Conservation (phyloP, 2,888 invertebrate genomes). For the Hesperia comma region DNA sequence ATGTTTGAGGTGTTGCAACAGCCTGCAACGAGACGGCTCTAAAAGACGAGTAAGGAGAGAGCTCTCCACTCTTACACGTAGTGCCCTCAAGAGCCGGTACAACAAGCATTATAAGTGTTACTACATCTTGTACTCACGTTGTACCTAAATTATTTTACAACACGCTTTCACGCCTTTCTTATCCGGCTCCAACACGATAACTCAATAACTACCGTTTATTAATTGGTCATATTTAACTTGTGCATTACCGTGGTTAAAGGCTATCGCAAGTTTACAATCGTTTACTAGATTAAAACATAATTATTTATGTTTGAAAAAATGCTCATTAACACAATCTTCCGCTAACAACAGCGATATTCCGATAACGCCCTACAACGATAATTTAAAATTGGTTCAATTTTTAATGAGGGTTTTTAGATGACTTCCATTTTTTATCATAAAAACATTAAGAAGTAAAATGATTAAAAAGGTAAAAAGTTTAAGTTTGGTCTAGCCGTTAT, state of each 20-base stretch:
- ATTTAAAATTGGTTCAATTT: not conserved
- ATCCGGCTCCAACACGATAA: slow-evolving; percentile 4
- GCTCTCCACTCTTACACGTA: slow-evolving; percentile 67
- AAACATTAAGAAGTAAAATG: too few species aligned
- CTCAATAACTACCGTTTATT: slow-evolving; percentile 28
- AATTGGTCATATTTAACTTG: slow-evolving; percentile 31
- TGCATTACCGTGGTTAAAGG: slow-evolving; percentile 50
- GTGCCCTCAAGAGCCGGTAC: slow-evolving; percentile 66
- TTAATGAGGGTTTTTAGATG: not conserved
- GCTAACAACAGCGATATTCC: slow-evolving; percentile 38
- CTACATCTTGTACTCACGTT: slow-evolving; percentile 30
- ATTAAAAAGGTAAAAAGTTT: too few species aligned
- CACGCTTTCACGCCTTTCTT: slow-evolving; percentile 21
- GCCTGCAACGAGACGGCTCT: slow-evolving; percentile 51
- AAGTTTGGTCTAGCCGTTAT: too few species aligned
- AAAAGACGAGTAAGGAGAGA: slow-evolving; percentile 69
- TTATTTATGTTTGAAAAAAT: slow-evolving; percentile 28
- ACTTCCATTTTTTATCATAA: not conserved
- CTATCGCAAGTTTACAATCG: slow-evolving; percentile 61
- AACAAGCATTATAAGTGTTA: slow-evolving; percentile 70
- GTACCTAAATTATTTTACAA: slow-evolving; percentile 11
- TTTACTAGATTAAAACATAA: slow-evolving; percentile 43
- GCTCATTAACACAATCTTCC: slow-evolving; percentile 42
- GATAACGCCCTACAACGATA: not conserved
- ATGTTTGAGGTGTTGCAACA: slow-evolving; percentile 46